phyloP scores from a whole-genome alignment of 2,888 invertebrate genomes.

The Thumatha senex region DNA sequence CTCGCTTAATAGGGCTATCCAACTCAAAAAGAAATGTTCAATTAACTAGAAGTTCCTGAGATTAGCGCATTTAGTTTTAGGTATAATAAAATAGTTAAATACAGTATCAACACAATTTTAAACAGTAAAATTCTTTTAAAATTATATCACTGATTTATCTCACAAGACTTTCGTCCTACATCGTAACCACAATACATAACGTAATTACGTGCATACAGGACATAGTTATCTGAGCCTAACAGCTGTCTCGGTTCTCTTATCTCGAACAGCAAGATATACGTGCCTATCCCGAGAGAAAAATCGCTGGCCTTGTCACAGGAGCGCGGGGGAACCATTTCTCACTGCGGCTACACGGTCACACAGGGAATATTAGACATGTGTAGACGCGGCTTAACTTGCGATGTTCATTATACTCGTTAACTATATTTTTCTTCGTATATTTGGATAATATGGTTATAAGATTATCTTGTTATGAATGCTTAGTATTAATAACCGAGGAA shows the following conservation, averaged over 20 bases:
- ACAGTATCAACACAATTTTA: too few relatives aligned
- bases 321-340: conserved; percentile 61
- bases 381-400: conserved; percentile 41
- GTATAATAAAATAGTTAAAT: too few relatives aligned
- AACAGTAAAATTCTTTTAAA: too few relatives aligned
- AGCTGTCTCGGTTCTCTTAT: conserved; percentile 55
- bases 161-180: too few relatives aligned
- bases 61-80: too few relatives aligned
- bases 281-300: conserved; percentile 67
- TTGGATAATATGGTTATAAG: conserved; percentile 9
- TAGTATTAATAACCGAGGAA: background rate
- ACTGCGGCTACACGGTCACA: conserved; percentile 41
- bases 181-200: background rate
- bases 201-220: conserved; percentile 28
- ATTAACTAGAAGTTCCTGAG: too few relatives aligned
- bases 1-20: too few relatives aligned
- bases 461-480: background rate
- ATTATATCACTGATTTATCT: too few relatives aligned
- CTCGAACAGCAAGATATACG: conserved; percentile 51
- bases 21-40: too few relatives aligned
- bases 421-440: conserved; percentile 30
- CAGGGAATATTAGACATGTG: conserved; percentile 51
- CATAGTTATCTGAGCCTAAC: conserved; percentile 37
- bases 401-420: conserved; percentile 42
- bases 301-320: conserved; percentile 55